Conservation (phyloP, 2,113 vertebrate genomes). For the Grammomys dolichurus region DNA sequence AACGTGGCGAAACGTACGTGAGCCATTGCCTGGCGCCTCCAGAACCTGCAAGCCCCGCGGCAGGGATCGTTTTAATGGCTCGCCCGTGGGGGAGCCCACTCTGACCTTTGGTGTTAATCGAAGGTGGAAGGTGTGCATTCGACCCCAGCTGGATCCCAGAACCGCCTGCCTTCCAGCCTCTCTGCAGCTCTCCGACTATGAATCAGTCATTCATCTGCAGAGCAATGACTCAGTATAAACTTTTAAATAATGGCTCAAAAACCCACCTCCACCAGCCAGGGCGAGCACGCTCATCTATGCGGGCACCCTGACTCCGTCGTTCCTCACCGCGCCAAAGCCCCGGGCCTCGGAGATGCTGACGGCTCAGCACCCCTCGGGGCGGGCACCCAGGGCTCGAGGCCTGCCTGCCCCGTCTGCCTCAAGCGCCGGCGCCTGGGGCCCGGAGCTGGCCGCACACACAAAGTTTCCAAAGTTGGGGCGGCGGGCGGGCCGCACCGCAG, state of each 20-base stretch:
- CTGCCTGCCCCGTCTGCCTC: constrained; percentile 57
- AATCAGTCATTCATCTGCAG: constrained; percentile 83
- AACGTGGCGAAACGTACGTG: constrained; percentile 44
- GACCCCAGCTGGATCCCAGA: not conserved
- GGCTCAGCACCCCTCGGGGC: not conserved
- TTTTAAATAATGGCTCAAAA: constrained; percentile 82
- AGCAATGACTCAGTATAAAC: constrained; percentile 89
- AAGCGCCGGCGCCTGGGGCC: constrained; percentile 28
- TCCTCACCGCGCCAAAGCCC: not conserved
- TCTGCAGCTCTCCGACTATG: not conserved
- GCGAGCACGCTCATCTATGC: not conserved
- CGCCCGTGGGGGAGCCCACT: not conserved
- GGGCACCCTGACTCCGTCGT: not conserved
- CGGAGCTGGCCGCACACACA: constrained; percentile 23
- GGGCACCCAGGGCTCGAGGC: constrained; percentile 32
- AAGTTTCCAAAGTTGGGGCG: constrained; percentile 79
- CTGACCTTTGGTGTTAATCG: constrained; percentile 1
- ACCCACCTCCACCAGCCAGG: not conserved
- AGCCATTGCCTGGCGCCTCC: not conserved
- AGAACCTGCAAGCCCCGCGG: not conserved
- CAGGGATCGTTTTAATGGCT: not conserved
- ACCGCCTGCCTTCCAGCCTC: not conserved
- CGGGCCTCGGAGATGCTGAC: constrained; percentile 5
- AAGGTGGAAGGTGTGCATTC: not conserved
- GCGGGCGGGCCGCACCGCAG: not conserved